A percentile compares a stretch with the other conserved stretches of the same genome.
Evolutionary conservation across 64 coral and sea anemone genomes (phyloP).

Genomic region (Dendronephthya gigantea): DNA sequence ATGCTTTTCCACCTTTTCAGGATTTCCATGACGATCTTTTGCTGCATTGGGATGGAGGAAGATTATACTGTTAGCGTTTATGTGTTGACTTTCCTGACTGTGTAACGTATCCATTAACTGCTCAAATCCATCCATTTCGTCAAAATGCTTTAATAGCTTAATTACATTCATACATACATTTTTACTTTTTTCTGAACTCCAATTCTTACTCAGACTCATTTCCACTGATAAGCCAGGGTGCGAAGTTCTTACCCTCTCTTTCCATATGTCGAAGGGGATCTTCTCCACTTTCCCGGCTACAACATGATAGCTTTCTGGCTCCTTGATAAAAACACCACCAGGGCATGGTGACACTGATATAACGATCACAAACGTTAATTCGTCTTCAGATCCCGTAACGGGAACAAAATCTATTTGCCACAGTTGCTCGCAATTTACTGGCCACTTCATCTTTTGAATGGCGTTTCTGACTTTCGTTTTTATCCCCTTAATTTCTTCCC

Average conservation of each 20-base stretch:
- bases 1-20: background rate
- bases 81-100: background rate
- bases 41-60: background rate
- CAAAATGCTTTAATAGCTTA: background rate
- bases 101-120: background rate
- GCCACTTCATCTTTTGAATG: background rate
- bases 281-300: background rate
- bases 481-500: background rate
- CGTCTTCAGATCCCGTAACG: background rate
- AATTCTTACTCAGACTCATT: background rate
- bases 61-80: background rate
- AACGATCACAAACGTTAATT: background rate
- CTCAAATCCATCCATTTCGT: background rate
- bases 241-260: background rate
- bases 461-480: background rate
- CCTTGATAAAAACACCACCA: background rate
- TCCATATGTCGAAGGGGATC: background rate
- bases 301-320: background rate
- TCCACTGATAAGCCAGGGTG: no score
- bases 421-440: background rate
- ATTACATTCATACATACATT: background rate
- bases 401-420: background rate
- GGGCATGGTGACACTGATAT: background rate
- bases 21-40: background rate
- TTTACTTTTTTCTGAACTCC: background rate